Conservation (phyloP, 2,113 vertebrate species). For the Rhinolophus ferrumequinum region DNA sequence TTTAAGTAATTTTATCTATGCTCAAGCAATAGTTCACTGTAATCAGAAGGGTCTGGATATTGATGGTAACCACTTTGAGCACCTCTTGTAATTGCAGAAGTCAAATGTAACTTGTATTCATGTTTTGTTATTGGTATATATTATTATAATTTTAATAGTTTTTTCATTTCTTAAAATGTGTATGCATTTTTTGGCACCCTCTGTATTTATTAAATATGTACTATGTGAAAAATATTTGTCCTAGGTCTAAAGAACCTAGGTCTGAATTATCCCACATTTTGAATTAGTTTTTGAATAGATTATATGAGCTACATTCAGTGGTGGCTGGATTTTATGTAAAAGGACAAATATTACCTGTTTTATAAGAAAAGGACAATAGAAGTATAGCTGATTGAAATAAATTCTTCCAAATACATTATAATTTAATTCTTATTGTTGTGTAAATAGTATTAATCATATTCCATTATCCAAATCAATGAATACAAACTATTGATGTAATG, state of each 20-base stretch:
- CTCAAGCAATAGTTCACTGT: too few relatives aligned
- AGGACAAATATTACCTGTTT: not conserved
- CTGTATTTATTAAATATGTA: not conserved
- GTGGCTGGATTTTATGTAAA: not conserved
- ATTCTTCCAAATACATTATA: not conserved
- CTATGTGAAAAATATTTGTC: conserved; percentile 21
- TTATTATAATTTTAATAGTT: too few relatives aligned
- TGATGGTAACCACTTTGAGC: too few relatives aligned
- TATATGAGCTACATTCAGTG: not conserved
- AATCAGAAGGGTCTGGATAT: too few relatives aligned
- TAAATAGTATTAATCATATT: not conserved
- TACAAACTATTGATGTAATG: not conserved
- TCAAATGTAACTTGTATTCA: too few relatives aligned
- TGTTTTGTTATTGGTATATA: too few relatives aligned
- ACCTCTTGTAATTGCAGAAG: too few relatives aligned
- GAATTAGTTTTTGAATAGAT: not conserved
- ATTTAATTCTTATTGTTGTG: not conserved
- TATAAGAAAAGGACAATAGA: not conserved
- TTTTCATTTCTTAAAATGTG: too few relatives aligned
- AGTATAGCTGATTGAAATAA: not conserved
- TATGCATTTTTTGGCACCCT: too few relatives aligned
- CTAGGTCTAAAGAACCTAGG: not conserved
- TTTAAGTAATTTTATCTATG: too few relatives aligned
- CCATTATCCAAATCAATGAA: not conserved
- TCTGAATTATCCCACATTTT: not conserved